Base-by-base conservation (phyloP, 1,140 invertebrate genomes). In the Aphaenogaster rudis region DNA sequence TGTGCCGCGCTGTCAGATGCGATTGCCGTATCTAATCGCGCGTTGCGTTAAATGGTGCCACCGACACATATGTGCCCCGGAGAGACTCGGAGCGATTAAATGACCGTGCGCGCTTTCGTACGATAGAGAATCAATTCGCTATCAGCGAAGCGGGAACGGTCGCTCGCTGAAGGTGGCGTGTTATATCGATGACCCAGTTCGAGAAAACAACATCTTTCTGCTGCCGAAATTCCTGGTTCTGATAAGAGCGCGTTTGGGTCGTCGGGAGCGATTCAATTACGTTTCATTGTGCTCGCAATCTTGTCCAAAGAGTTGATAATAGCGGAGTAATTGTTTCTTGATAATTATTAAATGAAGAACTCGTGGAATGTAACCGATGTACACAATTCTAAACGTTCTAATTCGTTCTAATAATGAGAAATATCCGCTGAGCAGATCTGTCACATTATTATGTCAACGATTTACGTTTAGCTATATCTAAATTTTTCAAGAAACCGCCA, bases 1-100 rank as follows among this genome's bases (percentile, higher is more conserved):
- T 52, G 67, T 11, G 50, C 79, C 36, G 39, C 15, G 50, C 69
- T 76, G 80, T 84, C 80, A 84, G 69, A 84, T 82, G 52, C 80
- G 80, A 82, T 84, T 76, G 54, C 72, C 80, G 13, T 84, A 84
- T 84, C 80, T 84, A 84, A 84, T 84, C 80, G 66, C 39, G 64
- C 48, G 42, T 48, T 54, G 69, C 54, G 54, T 3, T 84, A 84
- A 84, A 84, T 84, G 42, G 54, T 84, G 80, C 45, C 80, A 84
- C 80, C 42, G 57, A 84, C 69, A 63, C 79, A 59, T 28, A 72
- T 59, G 48, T 15, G 11, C 17, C n/a, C 13, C 54, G 54, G 13
- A 6, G 52, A 50, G 63, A 45, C 61, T 54, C 28, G 52, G 15
- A 5, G 54, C 42, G 80, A 84, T 76, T 82, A 84, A 84, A 74